Evolutionary conservation across 2,888 invertebrate genomes (phyloP), one percentile per base, ranked within the genome.

Genomic region (Steinernema scapterisci): DNA sequence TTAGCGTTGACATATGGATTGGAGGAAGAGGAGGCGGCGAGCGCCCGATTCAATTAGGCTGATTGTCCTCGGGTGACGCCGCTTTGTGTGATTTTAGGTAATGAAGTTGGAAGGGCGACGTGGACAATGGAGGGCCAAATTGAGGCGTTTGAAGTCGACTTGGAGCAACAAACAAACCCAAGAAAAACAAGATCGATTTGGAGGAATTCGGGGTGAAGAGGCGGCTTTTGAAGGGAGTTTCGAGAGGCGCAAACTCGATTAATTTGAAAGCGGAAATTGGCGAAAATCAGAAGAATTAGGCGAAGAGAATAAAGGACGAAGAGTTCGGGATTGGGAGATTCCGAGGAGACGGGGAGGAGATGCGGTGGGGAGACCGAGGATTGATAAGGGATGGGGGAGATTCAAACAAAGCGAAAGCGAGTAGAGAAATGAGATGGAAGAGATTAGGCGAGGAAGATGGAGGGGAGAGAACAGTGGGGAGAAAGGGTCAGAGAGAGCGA

Each of bases 211-310:
- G 9, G 38, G 38, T 6, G 38, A 38, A n/a, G n/a, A n/a, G n/a
- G n/a, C n/a, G n/a, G 38, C 44, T 27, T 70, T 52, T 70, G 52
- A 76, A 31, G 31, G 9, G 23, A 45, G 72, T 63, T 70, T 71
- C 52, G 70, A 52, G 73, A 48, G 71, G 38, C 21, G 44, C 23
- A 76, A 74, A 74, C 71, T 73, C 70, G 71, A 72, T 74, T 71
- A 71, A 70, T 74, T n/a, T 38, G 38, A 19, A 74, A 76, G 74
- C 71, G 70, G 72, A 73, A 70, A 70, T 44, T 21, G 52, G 73
- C 48, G 70, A 71, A 70, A 71, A 21, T 51, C 44, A 74, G 74
- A 56, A 76, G 70, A 73, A 72, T 51, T 70, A 70, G 52, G 54
- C 21, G 51, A 72, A 74, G 46, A 19, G 72, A 48, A 72, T 45